Conservation (phyloP, 2,797 vertebrate species). For the Phrynocephalus guinanensis region DNA sequence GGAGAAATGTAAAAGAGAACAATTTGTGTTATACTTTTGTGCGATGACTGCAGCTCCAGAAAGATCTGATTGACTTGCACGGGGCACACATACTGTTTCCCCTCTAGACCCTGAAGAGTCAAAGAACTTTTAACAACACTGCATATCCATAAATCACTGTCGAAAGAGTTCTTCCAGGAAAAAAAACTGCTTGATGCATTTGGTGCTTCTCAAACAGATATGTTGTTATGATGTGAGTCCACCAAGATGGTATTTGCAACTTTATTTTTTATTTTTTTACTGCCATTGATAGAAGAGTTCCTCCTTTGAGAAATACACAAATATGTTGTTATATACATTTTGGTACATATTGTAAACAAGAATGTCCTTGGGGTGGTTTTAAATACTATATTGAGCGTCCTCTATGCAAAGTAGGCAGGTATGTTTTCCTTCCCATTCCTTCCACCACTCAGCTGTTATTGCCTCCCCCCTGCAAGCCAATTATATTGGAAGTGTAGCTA, state of each 20-base stretch:
- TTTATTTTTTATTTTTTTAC: neutral
- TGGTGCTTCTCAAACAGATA: neutral
- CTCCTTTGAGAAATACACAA: neutral
- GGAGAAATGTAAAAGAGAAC: neutral
- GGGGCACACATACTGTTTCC: neutral
- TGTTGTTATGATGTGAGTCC: neutral
- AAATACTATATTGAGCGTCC: neutral
- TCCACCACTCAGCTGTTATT: constrained; percentile 26
- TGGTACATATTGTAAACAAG: neutral
- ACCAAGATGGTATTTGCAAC: neutral
- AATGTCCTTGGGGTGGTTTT: neutral
- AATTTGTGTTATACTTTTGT: neutral
- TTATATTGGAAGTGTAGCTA: constrained; percentile 63
- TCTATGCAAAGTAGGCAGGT: neutral
- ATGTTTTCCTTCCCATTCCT: constrained; percentile 41
- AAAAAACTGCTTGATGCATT: neutral
- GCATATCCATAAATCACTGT: constrained; percentile 10
- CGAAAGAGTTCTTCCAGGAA: neutral
- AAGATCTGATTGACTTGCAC: constrained; percentile 5
- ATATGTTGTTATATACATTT: neutral
- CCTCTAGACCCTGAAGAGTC: neutral
- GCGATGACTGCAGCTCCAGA: neutral
- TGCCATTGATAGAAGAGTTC: neutral
- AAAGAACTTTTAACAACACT: constrained; percentile 15
- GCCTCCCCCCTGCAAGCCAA: constrained; percentile 28